Evolutionary conservation across 2,888 invertebrate species (phyloP).

Genomic region (Brachypterus glaber): DNA sequence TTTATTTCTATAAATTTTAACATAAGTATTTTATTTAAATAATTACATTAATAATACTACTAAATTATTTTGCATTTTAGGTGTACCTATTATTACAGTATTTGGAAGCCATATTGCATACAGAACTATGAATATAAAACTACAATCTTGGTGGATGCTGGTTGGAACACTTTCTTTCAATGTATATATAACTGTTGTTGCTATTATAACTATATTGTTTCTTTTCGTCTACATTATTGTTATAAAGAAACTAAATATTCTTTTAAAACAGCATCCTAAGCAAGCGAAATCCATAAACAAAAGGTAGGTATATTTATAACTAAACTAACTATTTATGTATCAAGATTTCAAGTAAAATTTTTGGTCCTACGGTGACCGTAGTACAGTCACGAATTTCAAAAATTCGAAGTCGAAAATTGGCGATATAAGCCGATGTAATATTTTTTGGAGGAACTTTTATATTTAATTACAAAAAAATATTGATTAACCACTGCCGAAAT

Average conservation of each 20-base stretch:
- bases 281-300: constrained; percentile 47
- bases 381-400: no score
- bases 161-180: constrained; percentile 50
- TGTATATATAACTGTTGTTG: constrained; percentile 59
- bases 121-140: constrained; percentile 48
- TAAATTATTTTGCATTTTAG: no score
- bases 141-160: constrained; percentile 57
- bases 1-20: no score
- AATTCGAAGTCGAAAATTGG: no score
- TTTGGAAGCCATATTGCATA: constrained; percentile 59
- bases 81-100: constrained; percentile 57
- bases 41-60: no score
- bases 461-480: no score
- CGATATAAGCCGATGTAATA: no score
- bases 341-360: no score
- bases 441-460: no score
- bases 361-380: no score
- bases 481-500: no score
- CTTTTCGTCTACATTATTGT: constrained; percentile 59
- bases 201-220: constrained; percentile 58
- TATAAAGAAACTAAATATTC: constrained; percentile 49
- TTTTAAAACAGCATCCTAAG: constrained; percentile 53
- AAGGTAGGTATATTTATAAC: constrained; percentile 36
- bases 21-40: no score
- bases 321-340: not conserved